phyloP scores from a whole-genome alignment of 2,888 invertebrate species.

The Cantharis rufa region DNA sequence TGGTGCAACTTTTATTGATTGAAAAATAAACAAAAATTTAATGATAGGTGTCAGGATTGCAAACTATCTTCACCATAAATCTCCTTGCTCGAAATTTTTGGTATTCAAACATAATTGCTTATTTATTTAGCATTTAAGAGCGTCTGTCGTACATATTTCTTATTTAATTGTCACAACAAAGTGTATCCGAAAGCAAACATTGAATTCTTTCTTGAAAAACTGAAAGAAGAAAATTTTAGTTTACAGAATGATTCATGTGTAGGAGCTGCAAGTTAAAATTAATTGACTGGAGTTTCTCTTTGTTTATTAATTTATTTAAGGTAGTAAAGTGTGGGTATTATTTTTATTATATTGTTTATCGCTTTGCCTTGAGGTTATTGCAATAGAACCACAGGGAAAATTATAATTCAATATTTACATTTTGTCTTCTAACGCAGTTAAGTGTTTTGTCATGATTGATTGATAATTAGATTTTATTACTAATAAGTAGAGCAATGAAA shows the following conservation, averaged over 20 bases:
- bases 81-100: not conserved
- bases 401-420: not conserved
- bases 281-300: not conserved
- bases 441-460: not conserved
- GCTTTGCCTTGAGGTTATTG: not conserved
- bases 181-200: not conserved
- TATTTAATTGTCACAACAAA: not conserved
- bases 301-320: not conserved
- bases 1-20: not conserved
- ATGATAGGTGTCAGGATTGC: not conserved
- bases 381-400: not conserved
- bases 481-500: not conserved
- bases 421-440: not conserved
- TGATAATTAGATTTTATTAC: not conserved
- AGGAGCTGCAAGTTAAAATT: not conserved
- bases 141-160: not conserved
- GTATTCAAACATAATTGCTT: not conserved
- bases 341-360: not conserved
- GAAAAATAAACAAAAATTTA: not conserved
- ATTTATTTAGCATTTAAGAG: not conserved
- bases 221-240: not conserved
- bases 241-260: not conserved
- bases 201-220: not conserved
- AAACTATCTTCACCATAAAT: not conserved
- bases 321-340: not conserved